These are phyloP conservation scores for Eriosoma lanigerum DNA, from an alignment of 1,140 invertebrate species.

Conservation along the genomic window DNA sequence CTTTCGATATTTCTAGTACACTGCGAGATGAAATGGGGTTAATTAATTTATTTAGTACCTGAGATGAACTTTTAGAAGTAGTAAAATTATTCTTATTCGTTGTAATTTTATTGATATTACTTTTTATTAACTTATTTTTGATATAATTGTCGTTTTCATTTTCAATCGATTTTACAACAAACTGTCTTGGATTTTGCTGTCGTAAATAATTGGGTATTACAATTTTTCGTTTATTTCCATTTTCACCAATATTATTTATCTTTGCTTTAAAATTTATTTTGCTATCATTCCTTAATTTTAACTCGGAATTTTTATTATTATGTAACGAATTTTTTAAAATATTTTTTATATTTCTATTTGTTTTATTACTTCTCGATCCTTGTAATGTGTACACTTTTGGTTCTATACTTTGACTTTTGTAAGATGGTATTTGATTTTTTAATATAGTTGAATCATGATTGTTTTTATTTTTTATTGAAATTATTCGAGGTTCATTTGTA, in stretches of 20 bases:
- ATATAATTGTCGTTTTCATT: not conserved
- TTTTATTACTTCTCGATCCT: no score
- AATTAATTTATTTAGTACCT: not conserved
- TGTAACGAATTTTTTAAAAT: not conserved
- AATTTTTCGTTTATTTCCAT: not conserved
- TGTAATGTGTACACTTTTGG: not conserved
- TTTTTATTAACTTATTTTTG: no score
- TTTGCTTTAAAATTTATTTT: not conserved
- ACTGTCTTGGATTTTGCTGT: not conserved
- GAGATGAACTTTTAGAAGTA: not conserved
- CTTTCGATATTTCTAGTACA: not conserved
- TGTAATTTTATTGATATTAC: not conserved
- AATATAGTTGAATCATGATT: not conserved
- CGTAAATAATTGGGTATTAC: no score
- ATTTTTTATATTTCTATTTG: not conserved
- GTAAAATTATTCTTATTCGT: not conserved
- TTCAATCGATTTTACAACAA: not conserved
- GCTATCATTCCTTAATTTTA: not conserved
- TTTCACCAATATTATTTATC: not conserved
- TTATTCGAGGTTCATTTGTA: not conserved
- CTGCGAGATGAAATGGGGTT: no score
- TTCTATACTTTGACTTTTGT: not conserved
- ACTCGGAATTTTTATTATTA: not conserved
- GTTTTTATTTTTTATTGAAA: not conserved
- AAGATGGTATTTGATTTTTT: not conserved